A percentile compares a stretch with the other conserved stretches of the same genome.
Evolutionary conservation across 2,113 vertebrate species (phyloP).

Genomic region (Tauraco erythrolophus): DNA sequence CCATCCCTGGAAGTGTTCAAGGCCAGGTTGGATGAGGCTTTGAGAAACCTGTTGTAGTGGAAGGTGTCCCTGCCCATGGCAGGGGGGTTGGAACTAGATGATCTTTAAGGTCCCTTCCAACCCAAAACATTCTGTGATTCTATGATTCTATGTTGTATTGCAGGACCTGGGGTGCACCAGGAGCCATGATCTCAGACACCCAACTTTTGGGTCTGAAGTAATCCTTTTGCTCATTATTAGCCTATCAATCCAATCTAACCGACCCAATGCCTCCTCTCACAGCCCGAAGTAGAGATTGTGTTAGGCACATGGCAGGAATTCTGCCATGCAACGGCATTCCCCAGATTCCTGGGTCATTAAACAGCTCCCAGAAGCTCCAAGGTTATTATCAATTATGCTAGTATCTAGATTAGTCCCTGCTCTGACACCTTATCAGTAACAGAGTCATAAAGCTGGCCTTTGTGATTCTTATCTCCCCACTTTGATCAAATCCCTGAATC

Average conservation of each 20-base stretch:
- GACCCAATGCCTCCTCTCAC: background rate
- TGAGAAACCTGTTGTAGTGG: too few relatives aligned
- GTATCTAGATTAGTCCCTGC: background rate
- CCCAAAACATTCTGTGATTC: too few relatives aligned
- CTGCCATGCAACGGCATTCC: constrained; percentile 21
- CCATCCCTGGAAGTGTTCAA: too few relatives aligned
- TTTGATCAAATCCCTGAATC: constrained; percentile 7
- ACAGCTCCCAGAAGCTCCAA: background rate
- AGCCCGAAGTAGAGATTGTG: background rate
- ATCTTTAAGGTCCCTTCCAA: too few relatives aligned
- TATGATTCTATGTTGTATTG: background rate
- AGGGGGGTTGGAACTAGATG: too few relatives aligned
- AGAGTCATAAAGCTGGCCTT: constrained; percentile 25
- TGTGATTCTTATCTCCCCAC: constrained; percentile 27
- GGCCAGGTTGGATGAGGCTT: too few relatives aligned
- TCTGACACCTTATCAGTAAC: constrained; percentile 42
- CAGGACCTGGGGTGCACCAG: background rate
- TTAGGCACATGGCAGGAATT: background rate
- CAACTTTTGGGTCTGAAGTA: background rate
- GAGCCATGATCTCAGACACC: background rate
- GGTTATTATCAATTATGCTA: constrained; percentile 58
- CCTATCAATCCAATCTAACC: background rate
- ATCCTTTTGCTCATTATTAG: background rate
- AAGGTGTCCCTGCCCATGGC: too few relatives aligned
- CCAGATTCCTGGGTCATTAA: constrained; percentile 41